phyloP scores from a whole-genome alignment of 2,113 vertebrate species.

The Vidua chalybeata region DNA sequence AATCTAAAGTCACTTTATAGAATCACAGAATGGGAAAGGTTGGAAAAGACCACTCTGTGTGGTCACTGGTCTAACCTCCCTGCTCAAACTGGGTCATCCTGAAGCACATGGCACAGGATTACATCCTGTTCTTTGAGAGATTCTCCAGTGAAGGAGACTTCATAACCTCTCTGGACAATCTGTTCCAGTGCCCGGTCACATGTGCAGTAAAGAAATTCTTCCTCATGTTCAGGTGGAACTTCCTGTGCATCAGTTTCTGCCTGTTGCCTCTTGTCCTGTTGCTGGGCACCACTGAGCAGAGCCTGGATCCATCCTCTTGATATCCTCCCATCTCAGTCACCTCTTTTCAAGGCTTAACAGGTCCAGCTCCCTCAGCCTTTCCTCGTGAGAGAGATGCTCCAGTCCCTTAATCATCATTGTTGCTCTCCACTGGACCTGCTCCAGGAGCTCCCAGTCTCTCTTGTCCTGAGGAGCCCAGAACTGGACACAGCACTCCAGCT shows the following conservation, averaged over 20 bases:
- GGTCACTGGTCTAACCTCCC: background rate
- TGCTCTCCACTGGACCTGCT: rapidly evolving
- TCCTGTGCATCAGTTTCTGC: background rate
- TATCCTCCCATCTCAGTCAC: background rate
- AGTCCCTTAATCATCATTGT: background rate
- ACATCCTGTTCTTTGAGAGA: background rate
- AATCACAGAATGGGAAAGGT: background rate
- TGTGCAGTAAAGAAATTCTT: background rate
- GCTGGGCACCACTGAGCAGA: background rate
- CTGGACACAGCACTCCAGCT: background rate
- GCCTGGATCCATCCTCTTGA: background rate
- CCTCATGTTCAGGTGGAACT: background rate
- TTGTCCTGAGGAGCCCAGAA: background rate
- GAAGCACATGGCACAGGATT: background rate
- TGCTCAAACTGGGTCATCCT: background rate
- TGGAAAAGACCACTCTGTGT: background rate
- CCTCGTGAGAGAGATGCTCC: background rate
- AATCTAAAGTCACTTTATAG: background rate
- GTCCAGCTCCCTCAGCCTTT: background rate
- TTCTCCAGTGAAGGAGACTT: background rate
- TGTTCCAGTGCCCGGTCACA: background rate
- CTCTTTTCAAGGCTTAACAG: background rate
- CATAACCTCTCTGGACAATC: background rate
- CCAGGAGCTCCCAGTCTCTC: background rate
- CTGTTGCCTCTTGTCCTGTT: background rate